Evolutionary conservation across 1,140 invertebrate genomes (phyloP), one percentile per base, ranked within the genome.

Genomic region (Sitodiplosis mosellana): DNA sequence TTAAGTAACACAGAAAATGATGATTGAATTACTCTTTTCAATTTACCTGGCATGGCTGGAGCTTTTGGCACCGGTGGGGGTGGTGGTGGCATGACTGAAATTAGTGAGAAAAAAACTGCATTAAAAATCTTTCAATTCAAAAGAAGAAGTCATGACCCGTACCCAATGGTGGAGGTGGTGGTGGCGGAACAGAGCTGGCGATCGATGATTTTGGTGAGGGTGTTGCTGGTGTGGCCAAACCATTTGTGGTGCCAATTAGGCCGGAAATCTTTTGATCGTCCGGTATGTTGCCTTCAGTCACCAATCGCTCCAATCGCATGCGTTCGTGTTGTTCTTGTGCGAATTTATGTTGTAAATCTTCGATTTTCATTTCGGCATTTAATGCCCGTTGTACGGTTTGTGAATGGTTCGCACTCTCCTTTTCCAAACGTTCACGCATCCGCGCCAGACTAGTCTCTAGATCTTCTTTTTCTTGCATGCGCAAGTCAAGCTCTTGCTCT

Each of bases 391-490:
- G 83, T 54, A 83, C 81, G 0, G 85, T 80, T 68, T 95, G 88
- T 55, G 87, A 79, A 56, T 92, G 82, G 42, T 80, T 74, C 1
- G 84, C 78, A 0, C 84, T 84, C 65, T 95, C 90, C 55, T 87
- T 83, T 60, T 96, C 91, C 8, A 95, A 65, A 43, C 90, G 76
- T 54, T 88, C 84, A 59, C 91, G 90, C 53, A 92, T 78, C 52
- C 90, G 77, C 1, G 76, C 67, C 42, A 93, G 68, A 48, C 81
- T 83, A 12, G 83, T 77, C 63, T 92, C 85, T 49, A 93, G 69
- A 61, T 95, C 90, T 69, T 94, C 89, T 62, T 88, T 88, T 69
- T 94, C 89, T 59, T 93, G 87, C 41, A 77, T 79, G 59, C 81
- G 76, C 53, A 87, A 70, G 68, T 94, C 90, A 49, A 92, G 66